Evolutionary conservation across 2,113 vertebrate genomes (phyloP), one percentile per base, ranked within the genome.

Genomic region (Uria lomvia): DNA sequence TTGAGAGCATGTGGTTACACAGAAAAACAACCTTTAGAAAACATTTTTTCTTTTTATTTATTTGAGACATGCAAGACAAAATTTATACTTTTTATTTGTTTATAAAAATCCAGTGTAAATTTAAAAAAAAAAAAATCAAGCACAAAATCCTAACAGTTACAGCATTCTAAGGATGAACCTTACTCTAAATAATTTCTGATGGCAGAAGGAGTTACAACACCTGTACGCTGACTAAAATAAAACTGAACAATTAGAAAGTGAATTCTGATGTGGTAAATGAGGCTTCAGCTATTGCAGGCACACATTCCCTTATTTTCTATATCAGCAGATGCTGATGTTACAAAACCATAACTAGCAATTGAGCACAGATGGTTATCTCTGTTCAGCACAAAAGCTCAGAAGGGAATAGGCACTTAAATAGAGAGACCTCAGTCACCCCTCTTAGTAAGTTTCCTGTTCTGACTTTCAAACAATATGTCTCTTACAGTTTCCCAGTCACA

Each of bases 241-340:
- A 91, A 71, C 43, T 84, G 86, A 87, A 58, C 86, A 97, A 96
- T 95, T 94, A 92, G 66, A 80, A 95, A 94, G 73, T 97, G 95
- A 95, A 60, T 95, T 98, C 84, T 92, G 75, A 70, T 96, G 90
- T 71, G 52, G 73, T 96, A 96, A 97, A 88, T 93, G 97, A 98
- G 75, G 93, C 86, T 96, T 97, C 96, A 97, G 96, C 88, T 88
- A 91, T 86, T 95, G 79, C 63, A 47, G 96, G 91, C 90, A 96
- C 90, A 93, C 87, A 95, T 97, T 97, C 96, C 90, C 94, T 93
- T 95, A 93, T 95, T 97, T 98, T 97, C 91, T 96, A 96, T 93
- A 96, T 96, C 97, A 97, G 94, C 97, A 98, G 97, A 98, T 98
- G 97, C 96, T 98, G 98, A 97, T 96, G 94, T 98, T 98, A 98